Evolutionary conservation across 2,113 vertebrate species (phyloP).

Genomic region (Copsychus sechellarum): DNA sequence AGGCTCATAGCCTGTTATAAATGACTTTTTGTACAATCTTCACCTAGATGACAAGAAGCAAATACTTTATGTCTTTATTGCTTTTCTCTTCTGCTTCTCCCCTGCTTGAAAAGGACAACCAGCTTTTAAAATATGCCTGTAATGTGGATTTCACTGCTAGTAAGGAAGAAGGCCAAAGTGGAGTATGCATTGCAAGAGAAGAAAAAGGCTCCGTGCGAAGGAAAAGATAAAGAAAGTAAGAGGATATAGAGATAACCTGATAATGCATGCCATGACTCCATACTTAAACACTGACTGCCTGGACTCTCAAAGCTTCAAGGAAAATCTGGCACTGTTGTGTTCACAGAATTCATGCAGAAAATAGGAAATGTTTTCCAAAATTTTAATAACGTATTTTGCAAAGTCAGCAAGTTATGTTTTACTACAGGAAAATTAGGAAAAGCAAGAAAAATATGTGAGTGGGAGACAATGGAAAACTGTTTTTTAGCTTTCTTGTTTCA

Average conservation of each 20-base stretch:
- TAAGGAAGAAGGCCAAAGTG: not conserved
- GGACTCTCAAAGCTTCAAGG: not conserved
- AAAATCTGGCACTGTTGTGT: not conserved
- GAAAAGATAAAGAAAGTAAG: not conserved
- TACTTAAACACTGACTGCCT: not conserved
- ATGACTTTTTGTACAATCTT: constrained; percentile 5
- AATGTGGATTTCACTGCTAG: not conserved
- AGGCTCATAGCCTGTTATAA: constrained; percentile 13
- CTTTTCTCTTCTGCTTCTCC: constrained; percentile 10
- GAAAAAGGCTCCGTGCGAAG: not conserved
- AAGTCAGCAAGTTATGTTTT: not conserved
- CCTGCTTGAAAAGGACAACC: not conserved
- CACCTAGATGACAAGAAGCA: constrained; percentile 2
- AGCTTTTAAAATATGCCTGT: not conserved
- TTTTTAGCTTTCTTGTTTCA: not conserved
- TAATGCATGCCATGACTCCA: not conserved
- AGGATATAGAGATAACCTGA: not conserved
- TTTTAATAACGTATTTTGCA: not conserved
- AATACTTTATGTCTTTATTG: not conserved
- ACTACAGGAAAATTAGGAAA: constrained; percentile 12
- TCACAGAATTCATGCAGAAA: not conserved
- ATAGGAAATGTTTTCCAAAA: not conserved
- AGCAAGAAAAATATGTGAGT: not conserved
- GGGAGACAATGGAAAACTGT: not conserved
- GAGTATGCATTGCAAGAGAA: not conserved